A percentile compares a stretch with the other conserved stretches of the same genome.
These are phyloP conservation scores for Raillietiella orientalis DNA, from an alignment of 2,888 invertebrate species.

Conservation along the genomic window DNA sequence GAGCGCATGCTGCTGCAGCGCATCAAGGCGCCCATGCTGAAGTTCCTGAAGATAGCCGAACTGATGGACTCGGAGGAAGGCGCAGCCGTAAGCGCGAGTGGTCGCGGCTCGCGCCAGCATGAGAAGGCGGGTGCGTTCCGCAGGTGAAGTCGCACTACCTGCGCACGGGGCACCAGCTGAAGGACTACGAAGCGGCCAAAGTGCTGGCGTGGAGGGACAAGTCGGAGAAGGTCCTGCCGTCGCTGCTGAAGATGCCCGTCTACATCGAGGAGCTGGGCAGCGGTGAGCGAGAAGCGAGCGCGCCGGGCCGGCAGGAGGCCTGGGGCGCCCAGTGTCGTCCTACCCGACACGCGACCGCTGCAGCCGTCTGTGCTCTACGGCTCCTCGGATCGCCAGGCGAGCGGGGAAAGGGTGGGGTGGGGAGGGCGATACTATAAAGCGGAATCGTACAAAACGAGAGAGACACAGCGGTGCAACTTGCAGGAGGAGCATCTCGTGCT, in stretches of 20 bases:
- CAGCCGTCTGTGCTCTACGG: no score
- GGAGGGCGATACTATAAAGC: no score
- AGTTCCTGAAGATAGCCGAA: constrained; percentile 39
- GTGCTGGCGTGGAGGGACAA: constrained; percentile 32
- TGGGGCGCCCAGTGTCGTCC: no score
- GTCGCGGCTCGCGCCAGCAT: no score
- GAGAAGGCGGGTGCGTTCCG: constrained; percentile 16
- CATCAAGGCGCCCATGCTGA: constrained; percentile 42
- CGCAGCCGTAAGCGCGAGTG: constrained; percentile 23
- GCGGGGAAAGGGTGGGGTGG: no score
- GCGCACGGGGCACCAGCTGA: constrained; percentile 34
- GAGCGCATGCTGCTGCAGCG: constrained; percentile 38
- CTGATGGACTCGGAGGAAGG: constrained; percentile 33
- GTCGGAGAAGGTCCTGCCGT: constrained; percentile 26
- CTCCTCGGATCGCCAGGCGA: no score
- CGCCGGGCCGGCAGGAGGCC: no score
- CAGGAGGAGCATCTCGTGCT: no score
- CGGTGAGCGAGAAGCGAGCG: no score
- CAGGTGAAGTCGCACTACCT: constrained; percentile 42
- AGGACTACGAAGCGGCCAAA: constrained; percentile 33
- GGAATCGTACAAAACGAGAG: no score
- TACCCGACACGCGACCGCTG: no score
- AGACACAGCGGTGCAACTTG: no score
- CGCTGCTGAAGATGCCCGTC: constrained; percentile 17
- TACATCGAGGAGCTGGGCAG: not conserved